Evolutionary conservation across 2,888 invertebrate genomes (phyloP), one percentile per base, ranked within the genome.

Genomic region (Drosophila affinis): DNA sequence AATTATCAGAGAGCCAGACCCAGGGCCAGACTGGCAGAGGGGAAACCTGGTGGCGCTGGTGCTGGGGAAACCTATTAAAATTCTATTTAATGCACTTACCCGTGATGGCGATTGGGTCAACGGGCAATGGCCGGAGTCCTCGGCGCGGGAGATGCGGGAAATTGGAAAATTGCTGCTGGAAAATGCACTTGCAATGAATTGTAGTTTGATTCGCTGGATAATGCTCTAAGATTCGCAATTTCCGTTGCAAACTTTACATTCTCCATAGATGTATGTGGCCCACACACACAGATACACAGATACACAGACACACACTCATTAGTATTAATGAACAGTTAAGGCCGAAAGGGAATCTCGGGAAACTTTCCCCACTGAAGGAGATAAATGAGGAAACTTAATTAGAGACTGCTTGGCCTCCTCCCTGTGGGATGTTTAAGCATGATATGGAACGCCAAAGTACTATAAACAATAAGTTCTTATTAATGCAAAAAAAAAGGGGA

Each of bases 21-120:
- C 24, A 6, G 6, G 21, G 18, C 14, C 18, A 34, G 18, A 48
- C 54, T 24, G 14, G 4, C 14, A 39, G 39, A 39, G n/a, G 7
- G 39, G 2, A 14, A 39, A 14, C 39, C 14, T 0, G 18, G 18
- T 21, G 18, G 18, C 18, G 21, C 21, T 21, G 21, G 3, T 3
- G 21, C 21, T 39, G 39, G 6, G 14, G 57, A 57, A 34, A 68
- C 49, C 57, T 51, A 67, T 68, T 67, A 67, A 45, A 68, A 68
- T 67, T 57, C 45, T 56, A 56, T 45, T 56, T 68, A 67, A 67
- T 67, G 69, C 57, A 60, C 27, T 71, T 70, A 34, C 60, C 60
- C 24, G 47, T 27, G 46, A 48, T 32, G 29, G 49, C 62, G 62
- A 62, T 49, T 62, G 61, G 62, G 17, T 56, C 29, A 9, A 57